Evolutionary conservation across 2,888 invertebrate genomes (phyloP).

Genomic region (Leucoma salicis): DNA sequence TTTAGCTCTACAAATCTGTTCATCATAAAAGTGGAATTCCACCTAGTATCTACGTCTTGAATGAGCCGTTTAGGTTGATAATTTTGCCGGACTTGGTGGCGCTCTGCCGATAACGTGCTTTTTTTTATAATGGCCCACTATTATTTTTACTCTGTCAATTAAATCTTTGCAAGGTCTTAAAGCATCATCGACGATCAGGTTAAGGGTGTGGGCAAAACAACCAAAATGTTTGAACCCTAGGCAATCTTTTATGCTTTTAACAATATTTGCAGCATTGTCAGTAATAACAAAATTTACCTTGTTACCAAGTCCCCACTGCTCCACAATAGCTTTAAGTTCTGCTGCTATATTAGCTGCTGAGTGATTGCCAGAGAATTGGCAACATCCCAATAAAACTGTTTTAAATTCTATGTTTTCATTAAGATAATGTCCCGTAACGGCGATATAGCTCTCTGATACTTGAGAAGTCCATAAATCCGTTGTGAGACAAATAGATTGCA

Average conservation of each 20-base stretch:
- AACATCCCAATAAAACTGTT: background rate
- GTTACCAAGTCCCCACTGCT: constrained; percentile 1
- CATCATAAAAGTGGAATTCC: constrained; percentile 10
- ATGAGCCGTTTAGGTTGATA: constrained; percentile 6
- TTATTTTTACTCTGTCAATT: background rate
- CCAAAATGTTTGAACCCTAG: constrained; percentile 24
- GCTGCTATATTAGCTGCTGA: constrained; percentile 1
- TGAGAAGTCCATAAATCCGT: background rate
- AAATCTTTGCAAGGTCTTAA: constrained; percentile 1
- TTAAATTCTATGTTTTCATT: background rate
- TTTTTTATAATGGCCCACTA: background rate
- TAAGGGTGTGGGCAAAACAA: constrained; percentile 22
- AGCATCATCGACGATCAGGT: constrained; percentile 16
- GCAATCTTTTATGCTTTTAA: constrained; percentile 15
- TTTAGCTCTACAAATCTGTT: constrained; percentile 3
- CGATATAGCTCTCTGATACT: background rate
- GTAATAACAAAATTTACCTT: constrained; percentile 6
- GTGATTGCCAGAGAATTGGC: background rate
- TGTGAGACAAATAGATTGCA: background rate
- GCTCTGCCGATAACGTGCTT: background rate
- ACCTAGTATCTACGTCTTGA: constrained; percentile 6
- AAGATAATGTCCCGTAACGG: background rate
- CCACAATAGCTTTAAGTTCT: background rate
- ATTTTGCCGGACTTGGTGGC: background rate
- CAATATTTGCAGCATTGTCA: constrained; percentile 21